Percentiles rank a stretch among this genome's conserved stretches.
Conservation (phyloP, 2,797 vertebrate species). For the Pangasius krempfi region DNA sequence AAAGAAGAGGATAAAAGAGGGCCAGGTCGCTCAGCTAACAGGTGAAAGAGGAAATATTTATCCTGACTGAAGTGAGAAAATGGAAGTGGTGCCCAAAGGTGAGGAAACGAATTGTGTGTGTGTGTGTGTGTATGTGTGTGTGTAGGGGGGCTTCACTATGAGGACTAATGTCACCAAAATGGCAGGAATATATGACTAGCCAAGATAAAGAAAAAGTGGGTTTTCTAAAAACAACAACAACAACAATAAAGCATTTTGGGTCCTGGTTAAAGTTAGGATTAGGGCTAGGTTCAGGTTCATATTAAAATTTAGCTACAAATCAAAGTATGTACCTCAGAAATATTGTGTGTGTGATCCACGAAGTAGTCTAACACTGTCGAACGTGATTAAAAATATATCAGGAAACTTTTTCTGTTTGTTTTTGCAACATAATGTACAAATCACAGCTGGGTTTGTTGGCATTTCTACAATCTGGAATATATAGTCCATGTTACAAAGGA, state of each 20-base stretch:
- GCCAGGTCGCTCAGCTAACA: neutral
- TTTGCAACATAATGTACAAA: neutral
- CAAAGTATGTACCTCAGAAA: neutral
- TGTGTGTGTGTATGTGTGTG: neutral
- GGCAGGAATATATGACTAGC: neutral
- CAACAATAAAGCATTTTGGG: neutral
- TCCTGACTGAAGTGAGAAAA: constrained; percentile 27
- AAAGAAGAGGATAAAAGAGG: neutral
- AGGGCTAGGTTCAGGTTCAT: neutral
- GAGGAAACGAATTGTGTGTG: neutral
- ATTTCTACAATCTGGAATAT: neutral
- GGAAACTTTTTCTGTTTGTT: neutral
- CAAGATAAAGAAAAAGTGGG: neutral
- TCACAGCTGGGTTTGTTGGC: neutral
- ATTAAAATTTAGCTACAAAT: neutral
- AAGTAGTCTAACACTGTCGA: neutral
- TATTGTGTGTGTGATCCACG: neutral
- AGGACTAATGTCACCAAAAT: neutral
- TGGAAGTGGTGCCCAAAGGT: constrained; percentile 53
- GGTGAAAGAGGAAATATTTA: neutral
- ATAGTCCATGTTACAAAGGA: neutral
- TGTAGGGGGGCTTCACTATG: neutral
- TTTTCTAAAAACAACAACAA: neutral
- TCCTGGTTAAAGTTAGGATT: neutral
- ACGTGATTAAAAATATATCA: neutral